Evolutionary conservation across 2,797 vertebrate species (phyloP).

Genomic region (Melanogrammus aeglefinus): DNA sequence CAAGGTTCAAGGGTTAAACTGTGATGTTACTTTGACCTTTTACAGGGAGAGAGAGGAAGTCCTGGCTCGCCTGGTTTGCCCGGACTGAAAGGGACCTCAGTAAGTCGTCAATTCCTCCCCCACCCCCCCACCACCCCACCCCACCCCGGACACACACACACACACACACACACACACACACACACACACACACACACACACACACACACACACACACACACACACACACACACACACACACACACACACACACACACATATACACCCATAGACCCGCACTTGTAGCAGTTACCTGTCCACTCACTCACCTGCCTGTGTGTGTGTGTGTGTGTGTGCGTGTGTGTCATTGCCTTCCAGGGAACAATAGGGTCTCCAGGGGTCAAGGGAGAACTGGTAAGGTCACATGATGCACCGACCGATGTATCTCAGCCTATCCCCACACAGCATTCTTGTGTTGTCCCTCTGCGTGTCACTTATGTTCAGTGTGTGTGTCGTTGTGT

Average conservation of each 20-base stretch:
- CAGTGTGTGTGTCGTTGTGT: constrained; percentile 19
- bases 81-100: constrained; percentile 78
- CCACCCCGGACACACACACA: background rate
- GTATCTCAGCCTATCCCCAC: background rate
- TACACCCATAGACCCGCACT: background rate
- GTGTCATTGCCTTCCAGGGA: background rate
- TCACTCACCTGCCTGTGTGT: background rate
- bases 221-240: background rate
- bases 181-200: background rate
- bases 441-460: background rate
- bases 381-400: constrained; percentile 75
- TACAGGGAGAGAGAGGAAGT: constrained; percentile 79
- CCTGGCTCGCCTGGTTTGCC: constrained; percentile 80
- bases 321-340: background rate
- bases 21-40: constrained; percentile 33
- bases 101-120: constrained; percentile 43
- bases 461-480: background rate
- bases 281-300: background rate
- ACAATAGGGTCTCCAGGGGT: background rate
- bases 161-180: background rate
- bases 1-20: constrained; percentile 31
- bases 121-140: no score
- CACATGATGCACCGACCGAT: background rate
- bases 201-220: background rate
- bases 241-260: background rate